These are phyloP conservation scores for Burhinus bistriatus DNA, from an alignment of 2,113 vertebrate genomes.

Conservation along the genomic window DNA sequence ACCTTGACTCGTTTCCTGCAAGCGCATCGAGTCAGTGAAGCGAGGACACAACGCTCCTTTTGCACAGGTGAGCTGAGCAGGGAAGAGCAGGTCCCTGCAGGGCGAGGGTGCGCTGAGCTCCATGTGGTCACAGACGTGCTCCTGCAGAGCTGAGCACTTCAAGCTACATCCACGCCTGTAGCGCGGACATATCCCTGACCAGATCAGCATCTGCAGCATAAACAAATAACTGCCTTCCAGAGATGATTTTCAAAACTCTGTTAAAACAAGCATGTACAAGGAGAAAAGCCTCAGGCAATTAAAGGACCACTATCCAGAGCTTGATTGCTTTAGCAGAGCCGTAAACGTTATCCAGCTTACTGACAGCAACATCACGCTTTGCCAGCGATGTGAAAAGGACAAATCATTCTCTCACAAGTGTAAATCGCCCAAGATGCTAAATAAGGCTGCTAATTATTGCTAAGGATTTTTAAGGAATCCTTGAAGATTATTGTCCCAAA, in stretches of 20 bases:
- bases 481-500: neutral
- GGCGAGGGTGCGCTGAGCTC: accelerated
- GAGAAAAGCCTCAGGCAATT: neutral
- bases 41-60: neutral
- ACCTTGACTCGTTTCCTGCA: neutral
- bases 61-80: neutral
- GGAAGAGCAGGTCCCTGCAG: neutral
- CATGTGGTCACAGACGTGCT: neutral
- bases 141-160: neutral
- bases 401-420: neutral
- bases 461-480: neutral
- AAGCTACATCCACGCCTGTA: neutral
- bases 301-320: neutral
- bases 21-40: neutral
- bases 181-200: neutral
- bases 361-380: neutral
- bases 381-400: neutral
- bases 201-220: neutral
- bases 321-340: neutral
- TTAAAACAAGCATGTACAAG: neutral
- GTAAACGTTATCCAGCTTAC: neutral
- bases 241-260: neutral
- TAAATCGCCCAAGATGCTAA: neutral
- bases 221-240: neutral
- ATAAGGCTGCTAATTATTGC: neutral